Evolutionary conservation across 2,888 invertebrate genomes (phyloP).

Genomic region (Oligia latruncula): DNA sequence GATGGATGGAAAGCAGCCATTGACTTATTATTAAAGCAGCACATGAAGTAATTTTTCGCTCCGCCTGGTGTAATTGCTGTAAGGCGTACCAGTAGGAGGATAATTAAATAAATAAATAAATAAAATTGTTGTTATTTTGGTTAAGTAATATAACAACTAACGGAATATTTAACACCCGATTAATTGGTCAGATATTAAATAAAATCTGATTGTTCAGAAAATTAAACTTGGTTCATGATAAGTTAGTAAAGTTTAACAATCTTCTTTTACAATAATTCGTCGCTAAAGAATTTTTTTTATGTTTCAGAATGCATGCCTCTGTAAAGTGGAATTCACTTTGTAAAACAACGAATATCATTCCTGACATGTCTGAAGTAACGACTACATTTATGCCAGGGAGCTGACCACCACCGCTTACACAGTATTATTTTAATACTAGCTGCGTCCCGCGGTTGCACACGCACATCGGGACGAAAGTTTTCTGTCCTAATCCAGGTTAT

Average conservation of each 20-base stretch:
- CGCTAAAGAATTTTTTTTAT: not conserved
- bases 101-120: no score
- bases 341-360: conserved; percentile 13
- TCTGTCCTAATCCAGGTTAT: no score
- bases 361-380: conserved; percentile 20
- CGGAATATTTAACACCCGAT: not conserved
- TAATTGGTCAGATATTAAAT: not conserved
- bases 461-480: no score
- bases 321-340: conserved; percentile 4
- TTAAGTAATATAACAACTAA: not conserved
- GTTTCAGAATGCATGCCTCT: not conserved
- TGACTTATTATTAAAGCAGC: no score
- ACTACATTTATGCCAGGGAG: conserved; percentile 6
- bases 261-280: not conserved
- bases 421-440: not conserved
- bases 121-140: not conserved
- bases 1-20: no score
- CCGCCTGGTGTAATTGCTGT: no score
- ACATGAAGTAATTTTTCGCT: no score
- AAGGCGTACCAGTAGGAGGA: no score
- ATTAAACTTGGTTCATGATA: not conserved
- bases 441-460: no score
- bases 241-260: not conserved
- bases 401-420: no score
- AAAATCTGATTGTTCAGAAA: not conserved